Conservation (phyloP, 1,140 invertebrate species). For the Bradysia coprophila region DNA sequence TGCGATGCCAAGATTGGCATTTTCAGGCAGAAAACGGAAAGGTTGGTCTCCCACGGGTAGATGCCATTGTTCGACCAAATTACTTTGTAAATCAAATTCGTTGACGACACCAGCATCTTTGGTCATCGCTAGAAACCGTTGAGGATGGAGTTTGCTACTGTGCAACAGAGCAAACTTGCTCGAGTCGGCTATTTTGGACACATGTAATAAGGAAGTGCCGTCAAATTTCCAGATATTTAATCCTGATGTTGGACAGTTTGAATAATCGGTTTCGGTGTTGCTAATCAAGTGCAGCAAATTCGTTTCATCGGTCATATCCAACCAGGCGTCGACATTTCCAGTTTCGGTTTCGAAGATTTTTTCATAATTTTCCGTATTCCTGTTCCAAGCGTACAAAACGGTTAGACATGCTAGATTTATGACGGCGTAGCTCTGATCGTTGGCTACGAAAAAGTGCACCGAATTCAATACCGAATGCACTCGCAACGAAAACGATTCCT, state of each 20-base stretch:
- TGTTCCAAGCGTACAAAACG: background rate
- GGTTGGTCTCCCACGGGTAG: background rate
- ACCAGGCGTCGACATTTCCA: background rate
- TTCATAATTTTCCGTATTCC: background rate
- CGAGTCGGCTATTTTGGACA: too few species aligned
- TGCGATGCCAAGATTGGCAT: conserved; percentile 1
- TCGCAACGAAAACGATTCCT: background rate
- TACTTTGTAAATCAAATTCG: background rate
- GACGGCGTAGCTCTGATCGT: background rate
- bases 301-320: background rate
- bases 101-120: too few species aligned
- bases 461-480: background rate
- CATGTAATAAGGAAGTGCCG: too few species aligned
- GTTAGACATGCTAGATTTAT: background rate
- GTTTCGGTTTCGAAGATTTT: background rate
- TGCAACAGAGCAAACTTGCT: too few species aligned
- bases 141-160: too few species aligned
- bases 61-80: background rate
- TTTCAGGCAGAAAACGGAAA: conserved; percentile 1
- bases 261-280: background rate
- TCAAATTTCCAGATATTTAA: background rate
- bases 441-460: background rate
- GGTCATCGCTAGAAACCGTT: too few species aligned
- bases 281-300: background rate
- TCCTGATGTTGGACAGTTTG: background rate